Evolutionary conservation across 2,113 vertebrate genomes (phyloP).

Genomic region (Telmatochromis sp.): DNA sequence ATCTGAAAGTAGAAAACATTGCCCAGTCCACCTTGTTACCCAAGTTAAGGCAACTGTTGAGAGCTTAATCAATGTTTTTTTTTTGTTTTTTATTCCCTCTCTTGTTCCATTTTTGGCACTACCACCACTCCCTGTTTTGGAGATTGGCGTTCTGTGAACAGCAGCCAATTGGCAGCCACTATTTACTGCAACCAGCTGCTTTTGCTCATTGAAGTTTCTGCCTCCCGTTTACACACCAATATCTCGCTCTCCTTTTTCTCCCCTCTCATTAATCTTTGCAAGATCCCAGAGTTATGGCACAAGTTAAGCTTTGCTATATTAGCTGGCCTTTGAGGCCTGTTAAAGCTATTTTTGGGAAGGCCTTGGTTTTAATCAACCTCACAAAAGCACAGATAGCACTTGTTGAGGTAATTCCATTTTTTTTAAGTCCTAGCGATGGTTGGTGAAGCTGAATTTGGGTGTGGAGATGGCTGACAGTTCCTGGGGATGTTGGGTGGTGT

Average conservation of each 20-base stretch:
- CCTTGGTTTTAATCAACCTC: constrained; percentile 19
- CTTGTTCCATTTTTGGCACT: background rate
- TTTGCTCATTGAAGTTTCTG: constrained; percentile 35
- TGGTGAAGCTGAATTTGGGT: background rate
- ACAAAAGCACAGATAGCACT: background rate
- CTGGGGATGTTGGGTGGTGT: background rate
- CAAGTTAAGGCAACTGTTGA: background rate
- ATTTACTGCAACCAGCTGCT: constrained; percentile 60
- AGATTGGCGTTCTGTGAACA: constrained; percentile 43
- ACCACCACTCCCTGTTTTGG: constrained; percentile 31
- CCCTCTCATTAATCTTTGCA: constrained; percentile 61
- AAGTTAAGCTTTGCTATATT: constrained; percentile 31
- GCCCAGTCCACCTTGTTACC: background rate
- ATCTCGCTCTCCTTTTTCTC: background rate
- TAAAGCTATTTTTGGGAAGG: constrained; percentile 33
- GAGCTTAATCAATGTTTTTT: background rate
- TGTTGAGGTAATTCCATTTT: constrained; percentile 2
- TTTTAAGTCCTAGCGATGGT: background rate
- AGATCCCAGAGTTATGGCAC: constrained; percentile 30
- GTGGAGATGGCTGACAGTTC: background rate
- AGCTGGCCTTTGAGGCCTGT: constrained; percentile 11
- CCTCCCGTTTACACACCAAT: constrained; percentile 43
- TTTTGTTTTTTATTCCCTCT: background rate
- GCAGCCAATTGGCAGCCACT: constrained; percentile 56
- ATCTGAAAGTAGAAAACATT: background rate